Evolutionary conservation across 2,888 invertebrate genomes (phyloP), one percentile per base, ranked within the genome.

Genomic region (Flexamia atlantica): DNA sequence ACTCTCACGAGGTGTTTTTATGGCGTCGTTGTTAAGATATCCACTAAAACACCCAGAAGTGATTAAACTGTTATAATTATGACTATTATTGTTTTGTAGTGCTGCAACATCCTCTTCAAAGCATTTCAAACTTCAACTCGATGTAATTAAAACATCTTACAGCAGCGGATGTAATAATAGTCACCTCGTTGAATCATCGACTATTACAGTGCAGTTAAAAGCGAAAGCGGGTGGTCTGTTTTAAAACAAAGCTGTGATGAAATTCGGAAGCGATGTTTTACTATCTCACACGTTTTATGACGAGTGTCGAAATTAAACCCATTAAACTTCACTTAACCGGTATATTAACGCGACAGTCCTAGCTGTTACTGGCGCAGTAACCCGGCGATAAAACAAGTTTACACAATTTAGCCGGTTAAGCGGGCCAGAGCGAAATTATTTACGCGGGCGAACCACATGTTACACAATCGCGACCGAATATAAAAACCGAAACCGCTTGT

Each of bases 401-500:
- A 64, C 64, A 64, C 64, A 64, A 64, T 64, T 64, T 28, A 64
- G 14, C 23, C 57, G 57, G 57, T 57, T 25, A 14, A 50, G 3
- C 20, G 64, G 64, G 64, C 30, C 5, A 1, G 57, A 23, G 64
- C 20, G 23, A 50, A 50, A 57, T 64, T 25, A 60, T 14, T 64
- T 25, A 64, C 28, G 64, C 64, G 64, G 64, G 64, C 64, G 53
- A 10, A 23, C 53, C 20, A 30, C 64, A 30, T 30, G 64, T 64
- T 64, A 28, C 64, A 28, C 64, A 64, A 64, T 30, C 14, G 64
- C 64, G 64, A 23, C 23, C 57, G 20, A 25, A 23, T 23, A 25
- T 57, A 57, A 64, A 64, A 64, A 64, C 57, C 64, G 14, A 64
- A 64, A 64, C 64, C 64, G 64, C 64, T 64, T 64, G 64, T 64